phyloP scores from a whole-genome alignment of 2,797 vertebrate genomes.

The Echiichthys vipera region DNA sequence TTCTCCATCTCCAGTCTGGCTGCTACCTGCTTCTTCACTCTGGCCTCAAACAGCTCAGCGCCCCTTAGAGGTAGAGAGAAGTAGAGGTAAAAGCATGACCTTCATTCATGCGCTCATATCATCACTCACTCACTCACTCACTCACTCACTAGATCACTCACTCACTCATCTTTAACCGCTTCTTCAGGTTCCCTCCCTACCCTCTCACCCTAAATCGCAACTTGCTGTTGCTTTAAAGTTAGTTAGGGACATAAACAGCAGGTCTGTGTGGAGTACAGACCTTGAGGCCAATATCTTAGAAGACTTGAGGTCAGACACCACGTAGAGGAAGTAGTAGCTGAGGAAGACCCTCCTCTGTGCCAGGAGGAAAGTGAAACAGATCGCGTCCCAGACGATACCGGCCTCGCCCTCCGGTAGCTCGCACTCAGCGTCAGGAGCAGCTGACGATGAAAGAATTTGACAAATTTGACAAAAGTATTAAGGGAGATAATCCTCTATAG shows the following conservation, averaged over 20 bases:
- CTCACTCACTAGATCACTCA: too few species aligned
- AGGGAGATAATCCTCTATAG: too few species aligned
- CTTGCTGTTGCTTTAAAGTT: neutral
- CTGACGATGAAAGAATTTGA: conserved; percentile 41
- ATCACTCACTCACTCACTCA: too few species aligned
- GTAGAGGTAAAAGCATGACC: conserved; percentile 8
- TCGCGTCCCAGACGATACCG: conserved; percentile 86
- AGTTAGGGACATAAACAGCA: neutral
- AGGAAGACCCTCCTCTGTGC: conserved; percentile 84
- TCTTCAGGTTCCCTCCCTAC: too few species aligned
- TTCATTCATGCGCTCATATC: too few species aligned
- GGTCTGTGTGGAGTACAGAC: conserved; percentile 45
- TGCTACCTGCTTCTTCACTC: conserved; percentile 82
- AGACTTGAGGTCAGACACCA: conserved; percentile 85
- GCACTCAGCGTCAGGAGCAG: conserved; percentile 76
- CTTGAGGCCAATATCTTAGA: conserved; percentile 85
- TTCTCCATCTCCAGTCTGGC: conserved; percentile 80
- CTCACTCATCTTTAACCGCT: too few species aligned
- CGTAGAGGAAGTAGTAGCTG: conserved; percentile 88
- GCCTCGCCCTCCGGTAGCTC: conserved; percentile 85
- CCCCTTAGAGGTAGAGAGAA: conserved; percentile 71
- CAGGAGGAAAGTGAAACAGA: conserved; percentile 85
- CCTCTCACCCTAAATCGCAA: neutral
- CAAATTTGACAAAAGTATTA: neutral
- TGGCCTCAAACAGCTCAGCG: conserved; percentile 85